Evolutionary conservation across 2,888 invertebrate genomes (phyloP).

Genomic region (Trachelus troglodyta): DNA sequence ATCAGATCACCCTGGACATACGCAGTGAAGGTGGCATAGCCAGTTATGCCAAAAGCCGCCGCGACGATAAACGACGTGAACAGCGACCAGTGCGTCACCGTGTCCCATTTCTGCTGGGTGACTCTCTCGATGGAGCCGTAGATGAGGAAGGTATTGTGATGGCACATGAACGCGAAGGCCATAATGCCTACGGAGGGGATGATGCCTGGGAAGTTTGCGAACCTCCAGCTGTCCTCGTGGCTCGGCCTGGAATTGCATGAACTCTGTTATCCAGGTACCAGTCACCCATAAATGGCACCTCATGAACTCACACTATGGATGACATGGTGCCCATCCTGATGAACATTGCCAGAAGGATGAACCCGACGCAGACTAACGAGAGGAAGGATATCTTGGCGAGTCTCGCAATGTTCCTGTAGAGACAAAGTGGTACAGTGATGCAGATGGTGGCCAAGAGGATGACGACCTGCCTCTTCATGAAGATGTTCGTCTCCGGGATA

Average conservation of each 20-base stretch:
- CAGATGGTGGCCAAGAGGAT: constrained; percentile 79
- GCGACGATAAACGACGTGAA: constrained; percentile 79
- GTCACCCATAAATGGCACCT: neutral
- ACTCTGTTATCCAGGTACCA: neutral
- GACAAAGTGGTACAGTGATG: constrained; percentile 81
- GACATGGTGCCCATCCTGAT: constrained; percentile 72
- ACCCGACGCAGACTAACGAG: constrained; percentile 78
- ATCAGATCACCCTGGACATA: constrained; percentile 84
- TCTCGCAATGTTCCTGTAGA: constrained; percentile 80
- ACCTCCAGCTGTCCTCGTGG: constrained; percentile 76
- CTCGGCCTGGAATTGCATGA: constrained; percentile 68
- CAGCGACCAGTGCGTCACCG: constrained; percentile 83
- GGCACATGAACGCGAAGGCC: constrained; percentile 93
- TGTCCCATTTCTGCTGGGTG: constrained; percentile 81
- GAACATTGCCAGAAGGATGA: constrained; percentile 77
- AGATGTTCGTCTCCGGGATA: constrained; percentile 68
- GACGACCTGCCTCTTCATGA: constrained; percentile 75
- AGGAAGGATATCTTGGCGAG: constrained; percentile 77
- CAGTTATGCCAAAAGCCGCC: constrained; percentile 79
- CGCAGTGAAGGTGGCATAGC: constrained; percentile 84
- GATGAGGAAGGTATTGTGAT: constrained; percentile 87
- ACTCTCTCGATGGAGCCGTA: constrained; percentile 84
- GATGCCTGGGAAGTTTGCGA: constrained; percentile 79
- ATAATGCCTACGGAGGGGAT: constrained; percentile 84
- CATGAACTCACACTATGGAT: constrained; percentile 73